Conservation (phyloP, 1,140 invertebrate species). For the Sipha flava region DNA sequence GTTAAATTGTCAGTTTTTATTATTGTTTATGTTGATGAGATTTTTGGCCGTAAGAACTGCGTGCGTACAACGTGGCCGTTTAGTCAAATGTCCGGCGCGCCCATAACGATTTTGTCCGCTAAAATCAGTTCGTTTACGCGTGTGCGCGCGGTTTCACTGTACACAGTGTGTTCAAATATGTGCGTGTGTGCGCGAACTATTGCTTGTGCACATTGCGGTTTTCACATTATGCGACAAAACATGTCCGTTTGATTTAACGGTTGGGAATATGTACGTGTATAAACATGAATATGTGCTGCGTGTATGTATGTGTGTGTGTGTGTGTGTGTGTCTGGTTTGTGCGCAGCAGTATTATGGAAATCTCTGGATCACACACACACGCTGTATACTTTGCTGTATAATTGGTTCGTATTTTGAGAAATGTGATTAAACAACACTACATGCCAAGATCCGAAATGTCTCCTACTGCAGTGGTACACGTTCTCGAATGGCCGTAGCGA, state of each 20-base stretch:
- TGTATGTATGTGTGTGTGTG: too few species aligned
- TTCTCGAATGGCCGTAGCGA: too few species aligned
- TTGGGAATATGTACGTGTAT: not conserved
- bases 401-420: not conserved
- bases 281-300: too few species aligned
- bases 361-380: not conserved
- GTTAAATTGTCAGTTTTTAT: constrained; percentile 26
- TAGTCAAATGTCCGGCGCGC: too few species aligned
- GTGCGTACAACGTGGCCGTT: not conserved
- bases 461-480: too few species aligned
- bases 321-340: too few species aligned
- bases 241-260: not conserved
- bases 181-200: not conserved
- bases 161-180: not conserved
- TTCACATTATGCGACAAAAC: constrained; percentile 9
- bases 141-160: too few species aligned
- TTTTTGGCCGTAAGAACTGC: not conserved
- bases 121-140: too few species aligned
- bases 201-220: not conserved
- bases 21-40: constrained; percentile 24
- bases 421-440: not conserved
- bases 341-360: not conserved
- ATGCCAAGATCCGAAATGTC: too few species aligned
- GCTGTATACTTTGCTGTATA: not conserved
- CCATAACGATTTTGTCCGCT: not conserved